phyloP scores from a whole-genome alignment of 2,797 vertebrate species.

The Pristis pectinata region DNA sequence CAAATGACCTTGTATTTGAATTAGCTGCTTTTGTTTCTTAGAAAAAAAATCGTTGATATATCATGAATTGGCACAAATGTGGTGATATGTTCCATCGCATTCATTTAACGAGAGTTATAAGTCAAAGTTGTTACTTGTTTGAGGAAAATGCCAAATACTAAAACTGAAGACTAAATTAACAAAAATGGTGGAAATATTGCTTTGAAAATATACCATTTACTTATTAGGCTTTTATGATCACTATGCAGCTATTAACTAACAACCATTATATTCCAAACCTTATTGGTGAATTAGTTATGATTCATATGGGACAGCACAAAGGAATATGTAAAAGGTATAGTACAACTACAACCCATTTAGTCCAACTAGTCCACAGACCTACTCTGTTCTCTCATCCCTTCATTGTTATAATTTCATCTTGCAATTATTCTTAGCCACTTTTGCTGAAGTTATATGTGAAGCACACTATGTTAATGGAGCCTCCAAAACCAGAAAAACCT shows the following conservation, averaged over 20 bases:
- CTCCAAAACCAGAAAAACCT: neutral
- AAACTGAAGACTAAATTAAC: too few species aligned
- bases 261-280: too few species aligned
- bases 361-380: neutral
- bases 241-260: too few species aligned
- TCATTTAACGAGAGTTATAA: neutral
- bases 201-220: too few species aligned
- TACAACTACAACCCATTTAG: neutral
- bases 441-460: neutral
- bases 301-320: too few species aligned
- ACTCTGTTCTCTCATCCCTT: neutral
- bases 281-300: too few species aligned
- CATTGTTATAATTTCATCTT: neutral
- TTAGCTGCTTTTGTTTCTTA: neutral
- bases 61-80: neutral
- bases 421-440: neutral
- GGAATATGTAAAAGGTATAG: neutral
- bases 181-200: too few species aligned
- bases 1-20: neutral
- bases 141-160: neutral
- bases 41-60: neutral
- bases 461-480: neutral
- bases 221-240: too few species aligned
- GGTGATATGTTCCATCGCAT: neutral
- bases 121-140: neutral